Evolutionary conservation across 2,888 invertebrate species (phyloP), one percentile per base, ranked within the genome.

Genomic region (Protodeltote pygarga): DNA sequence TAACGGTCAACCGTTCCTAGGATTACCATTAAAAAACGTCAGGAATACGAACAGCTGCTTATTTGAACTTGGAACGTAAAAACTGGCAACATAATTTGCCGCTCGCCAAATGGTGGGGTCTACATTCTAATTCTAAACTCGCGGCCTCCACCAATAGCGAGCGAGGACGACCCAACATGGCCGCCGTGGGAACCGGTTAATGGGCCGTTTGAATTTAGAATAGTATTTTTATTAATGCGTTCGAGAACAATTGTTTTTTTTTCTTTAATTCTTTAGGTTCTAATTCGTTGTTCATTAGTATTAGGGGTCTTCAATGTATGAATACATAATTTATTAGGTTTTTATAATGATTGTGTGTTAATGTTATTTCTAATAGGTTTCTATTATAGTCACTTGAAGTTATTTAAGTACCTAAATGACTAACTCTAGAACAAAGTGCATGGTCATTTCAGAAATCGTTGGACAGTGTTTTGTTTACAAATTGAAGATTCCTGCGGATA

Each of bases 141-240:
- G 76, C 68, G 87, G 86, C 89, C 89, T 87, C 88, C 84, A 78
- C 92, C 92, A 92, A 92, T 92, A 77, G 86, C 88, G 82, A 84
- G 78, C 90, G 89, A 88, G 91, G 89, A 90, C 89, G 88, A 85
- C 65, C 81, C 83, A 91, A 88, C 83, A 91, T 91, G 92, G 91
- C 91, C 85, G 85, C 83, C 89, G 90, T 91, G 91, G 89, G 91
- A 91, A 91, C 89, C 89, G 87, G 89, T 89, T 92, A 87, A 90
- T 90, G 85, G 89, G 80, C 85, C 82, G 87, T 91, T 92, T 89
- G 90, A 90, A 90, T 90, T 91, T 90, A 91, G 89, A 91, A 91
- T 90, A 87, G 87, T 84, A 87, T 91, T 91, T 91, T 91, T 89
- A 87, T 83, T 84, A 86, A 83, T 83, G 80, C 79, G 77, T 85